phyloP scores from a whole-genome alignment of 23 tunicate genomes.

The Oikopleura vanhoeffeni region DNA sequence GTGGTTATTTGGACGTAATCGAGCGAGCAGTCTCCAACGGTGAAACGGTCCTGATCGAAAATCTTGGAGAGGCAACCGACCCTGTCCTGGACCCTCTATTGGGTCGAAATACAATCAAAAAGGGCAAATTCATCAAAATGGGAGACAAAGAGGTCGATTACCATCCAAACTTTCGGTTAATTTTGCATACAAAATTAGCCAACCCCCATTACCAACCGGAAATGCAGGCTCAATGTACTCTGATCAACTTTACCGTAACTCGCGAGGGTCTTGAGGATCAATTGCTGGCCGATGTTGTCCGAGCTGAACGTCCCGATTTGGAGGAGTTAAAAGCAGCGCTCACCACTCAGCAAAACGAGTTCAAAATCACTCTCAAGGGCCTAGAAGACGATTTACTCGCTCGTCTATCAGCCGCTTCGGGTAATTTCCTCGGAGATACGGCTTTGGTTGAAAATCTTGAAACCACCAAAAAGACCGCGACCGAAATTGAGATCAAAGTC shows the following conservation, averaged over 20 bases:
- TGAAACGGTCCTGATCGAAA: conserved; percentile 81
- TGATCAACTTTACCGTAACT: conserved; percentile 97
- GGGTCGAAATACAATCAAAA: conserved; percentile 86
- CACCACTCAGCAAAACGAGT: conserved; percentile 91
- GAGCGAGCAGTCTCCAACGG: conserved; percentile 65
- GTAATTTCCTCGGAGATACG: conserved; percentile 96
- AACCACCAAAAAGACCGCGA: conserved; percentile 95
- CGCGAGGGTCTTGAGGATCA: conserved; percentile 93
- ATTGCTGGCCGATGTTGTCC: conserved; percentile 84
- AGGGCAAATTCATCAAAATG: conserved; percentile 86
- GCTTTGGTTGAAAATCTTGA: conserved; percentile 96
- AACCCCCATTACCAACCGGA: conserved; percentile 99
- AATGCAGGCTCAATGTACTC: conserved; percentile 98
- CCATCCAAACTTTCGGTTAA: conserved; percentile 51
- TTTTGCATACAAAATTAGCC: conserved; percentile 82
- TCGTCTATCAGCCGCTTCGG: conserved; percentile 87
- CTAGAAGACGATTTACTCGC: conserved; percentile 83
- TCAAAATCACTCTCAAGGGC: conserved; percentile 77
- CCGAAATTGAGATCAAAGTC: conserved; percentile 87
- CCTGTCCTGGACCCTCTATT: conserved; percentile 87
- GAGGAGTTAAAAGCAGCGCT: conserved; percentile 79
- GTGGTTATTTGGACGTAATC: conserved; percentile 84
- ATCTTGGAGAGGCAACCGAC: conserved; percentile 67
- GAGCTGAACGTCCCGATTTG: conserved; percentile 82
- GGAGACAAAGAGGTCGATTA: conserved; percentile 96